Conservation (phyloP, 2,113 vertebrate genomes). For the Capra hircus region DNA sequence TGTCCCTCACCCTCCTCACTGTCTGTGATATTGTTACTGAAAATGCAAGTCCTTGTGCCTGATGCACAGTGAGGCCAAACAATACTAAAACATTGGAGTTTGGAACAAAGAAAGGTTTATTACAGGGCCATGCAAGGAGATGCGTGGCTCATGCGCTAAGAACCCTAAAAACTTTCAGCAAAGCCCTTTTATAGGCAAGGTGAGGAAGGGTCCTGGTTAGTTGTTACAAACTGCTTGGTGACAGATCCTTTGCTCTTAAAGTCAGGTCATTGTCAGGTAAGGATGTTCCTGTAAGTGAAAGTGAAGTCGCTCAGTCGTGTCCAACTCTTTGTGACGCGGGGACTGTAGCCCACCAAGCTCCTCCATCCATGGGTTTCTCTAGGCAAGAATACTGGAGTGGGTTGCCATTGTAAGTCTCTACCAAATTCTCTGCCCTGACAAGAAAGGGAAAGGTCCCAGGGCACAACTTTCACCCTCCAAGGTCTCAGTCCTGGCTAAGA, state of each 20-base stretch:
- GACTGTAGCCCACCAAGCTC: too few relatives aligned
- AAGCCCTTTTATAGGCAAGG: not conserved
- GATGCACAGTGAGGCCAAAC: not conserved
- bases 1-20: accelerated
- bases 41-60: not conserved
- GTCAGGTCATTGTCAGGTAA: not conserved
- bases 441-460: not conserved
- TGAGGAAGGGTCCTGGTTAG: not conserved
- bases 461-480: not conserved
- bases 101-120: not conserved
- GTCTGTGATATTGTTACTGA: not conserved
- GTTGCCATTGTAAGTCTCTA: not conserved
- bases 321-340: accelerated
- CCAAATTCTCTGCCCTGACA: not conserved
- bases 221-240: not conserved
- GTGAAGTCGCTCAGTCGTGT: too few relatives aligned
- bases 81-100: not conserved
- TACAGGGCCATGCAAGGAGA: not conserved
- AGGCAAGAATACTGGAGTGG: too few relatives aligned
- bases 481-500: not conserved
- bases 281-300: not conserved
- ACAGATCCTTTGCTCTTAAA: not conserved
- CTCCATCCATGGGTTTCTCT: too few relatives aligned
- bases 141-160: not conserved
- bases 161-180: not conserved